phyloP scores from a whole-genome alignment of 2,797 vertebrate genomes.

The Gambusia yucatana region DNA sequence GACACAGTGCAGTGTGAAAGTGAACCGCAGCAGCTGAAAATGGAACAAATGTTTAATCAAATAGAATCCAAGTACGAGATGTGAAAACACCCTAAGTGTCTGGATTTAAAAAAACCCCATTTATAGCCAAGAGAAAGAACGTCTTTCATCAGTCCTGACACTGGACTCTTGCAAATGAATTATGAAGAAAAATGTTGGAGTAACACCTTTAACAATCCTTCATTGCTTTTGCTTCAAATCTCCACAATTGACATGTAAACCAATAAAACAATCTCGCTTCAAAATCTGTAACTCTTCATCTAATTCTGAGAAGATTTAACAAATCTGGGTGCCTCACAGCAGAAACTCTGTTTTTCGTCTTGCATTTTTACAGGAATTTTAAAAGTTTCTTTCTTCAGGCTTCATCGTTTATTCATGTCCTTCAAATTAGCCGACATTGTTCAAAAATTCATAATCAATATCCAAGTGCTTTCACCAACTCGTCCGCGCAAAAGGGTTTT shows the following conservation, averaged over 20 bases:
- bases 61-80: too few species aligned
- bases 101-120: background rate
- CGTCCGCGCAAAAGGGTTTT: slow-evolving; percentile 2
- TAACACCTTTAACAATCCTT: background rate
- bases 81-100: too few species aligned
- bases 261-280: background rate
- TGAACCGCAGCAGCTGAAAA: too few species aligned
- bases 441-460: background rate
- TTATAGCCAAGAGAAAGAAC: background rate
- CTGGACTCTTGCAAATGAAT: background rate
- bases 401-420: background rate
- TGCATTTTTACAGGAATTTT: background rate
- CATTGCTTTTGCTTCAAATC: background rate
- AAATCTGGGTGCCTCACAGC: background rate
- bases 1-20: too few species aligned
- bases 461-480: background rate
- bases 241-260: background rate
- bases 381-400: background rate
- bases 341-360: background rate
- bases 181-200: background rate
- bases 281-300: background rate
- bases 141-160: background rate
- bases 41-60: too few species aligned
- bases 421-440: background rate
- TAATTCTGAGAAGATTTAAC: background rate